Percentiles rank a stretch among this genome's conserved stretches.
These are phyloP conservation scores for Cisticola juncidis DNA, from an alignment of 2,113 vertebrate species.

Conservation along the genomic window DNA sequence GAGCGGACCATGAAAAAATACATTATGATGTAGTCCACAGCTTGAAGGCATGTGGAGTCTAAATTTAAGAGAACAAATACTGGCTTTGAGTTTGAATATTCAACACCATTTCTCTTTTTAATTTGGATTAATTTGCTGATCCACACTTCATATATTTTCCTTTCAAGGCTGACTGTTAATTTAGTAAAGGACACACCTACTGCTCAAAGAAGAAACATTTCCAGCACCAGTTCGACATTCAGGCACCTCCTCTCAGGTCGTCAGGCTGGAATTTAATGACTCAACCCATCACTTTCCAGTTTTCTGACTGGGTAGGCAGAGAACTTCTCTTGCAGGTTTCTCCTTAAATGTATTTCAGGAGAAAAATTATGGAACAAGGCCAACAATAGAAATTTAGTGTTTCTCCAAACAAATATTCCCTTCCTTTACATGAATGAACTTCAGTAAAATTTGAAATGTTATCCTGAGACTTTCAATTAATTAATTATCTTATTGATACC, in stretches of 20 bases:
- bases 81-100: not conserved
- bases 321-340: not conserved
- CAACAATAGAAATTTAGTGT: not conserved
- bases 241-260: not conserved
- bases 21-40: not conserved
- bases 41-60: not conserved
- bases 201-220: not conserved
- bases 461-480: not conserved
- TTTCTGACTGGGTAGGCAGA: not conserved
- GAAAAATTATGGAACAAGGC: not conserved
- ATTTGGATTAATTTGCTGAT: conserved; percentile 29
- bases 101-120: not conserved
- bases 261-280: not conserved
- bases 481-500: not conserved
- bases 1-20: not conserved
- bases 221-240: not conserved
- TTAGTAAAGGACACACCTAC: conserved; percentile 1
- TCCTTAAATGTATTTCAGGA: not conserved
- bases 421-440: not conserved
- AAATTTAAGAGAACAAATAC: conserved; percentile 17
- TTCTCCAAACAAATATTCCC: not conserved
- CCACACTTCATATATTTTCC: conserved; percentile 8
- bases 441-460: not conserved
- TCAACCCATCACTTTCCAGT: not conserved
- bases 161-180: conserved; percentile 34